Evolutionary conservation across 1,140 invertebrate genomes (phyloP), one percentile per base, ranked within the genome.

Genomic region (Dinoponera quadriceps): DNA sequence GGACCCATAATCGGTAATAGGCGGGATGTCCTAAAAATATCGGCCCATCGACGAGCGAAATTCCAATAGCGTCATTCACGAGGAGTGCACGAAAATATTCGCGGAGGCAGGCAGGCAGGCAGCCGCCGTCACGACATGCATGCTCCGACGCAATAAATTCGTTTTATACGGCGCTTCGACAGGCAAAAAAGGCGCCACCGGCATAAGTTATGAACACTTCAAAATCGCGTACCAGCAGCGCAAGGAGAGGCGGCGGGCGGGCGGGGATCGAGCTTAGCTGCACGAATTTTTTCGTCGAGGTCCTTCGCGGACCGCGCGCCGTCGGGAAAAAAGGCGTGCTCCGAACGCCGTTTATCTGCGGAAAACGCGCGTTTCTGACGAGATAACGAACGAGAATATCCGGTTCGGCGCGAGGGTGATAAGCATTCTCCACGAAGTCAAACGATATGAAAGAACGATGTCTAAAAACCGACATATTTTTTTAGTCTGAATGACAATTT

Each of bases 111-210:
- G 38, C 38, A 44, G 38, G 38, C 38, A 44, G 29, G 38, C 88
- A 90, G 88, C 78, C 68, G 85, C 86, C 73, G 72, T 63, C 87
- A 83, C 85, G 87, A 89, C 88, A 88, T 89, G 85, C 88, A 91
- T 89, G 85, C 88, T 71, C 82, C 82, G 83, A 85, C 83, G 90
- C 88, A 86, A 91, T 93, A 93, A 92, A 92, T 93, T 91, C 86
- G 83, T 85, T 91, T 91, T 91, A 92, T 90, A 88, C 89, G 83
- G 84, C 89, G 86, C 84, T 84, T 84, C 85, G 91, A 93, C 92
- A 91, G 91, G 91, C 89, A 93, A 92, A 92, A 80, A 92, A 91
- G 85, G 89, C 82, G 73, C 38, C 89, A 83, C 72, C 81, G 55
- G 73, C 78, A 84, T 91, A 91, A 92, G 74, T 91, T 93, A 93